phyloP scores from a whole-genome alignment of 2,888 invertebrate species.

The Thecophora atra region DNA sequence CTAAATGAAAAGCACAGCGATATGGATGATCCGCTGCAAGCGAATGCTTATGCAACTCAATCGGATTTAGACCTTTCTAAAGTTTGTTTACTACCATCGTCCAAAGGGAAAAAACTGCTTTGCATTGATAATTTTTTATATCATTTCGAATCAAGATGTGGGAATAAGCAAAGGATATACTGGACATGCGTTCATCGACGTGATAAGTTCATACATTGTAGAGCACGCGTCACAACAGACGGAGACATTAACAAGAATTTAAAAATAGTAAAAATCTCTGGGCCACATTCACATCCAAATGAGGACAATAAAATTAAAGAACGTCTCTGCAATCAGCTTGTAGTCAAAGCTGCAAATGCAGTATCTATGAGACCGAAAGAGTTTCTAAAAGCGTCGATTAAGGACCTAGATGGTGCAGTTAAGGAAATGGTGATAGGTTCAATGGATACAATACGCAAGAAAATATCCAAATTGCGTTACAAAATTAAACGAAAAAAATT shows the following conservation, averaged over 20 bases:
- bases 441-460: constrained; percentile 35
- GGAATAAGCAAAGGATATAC: constrained; percentile 53
- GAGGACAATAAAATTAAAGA: constrained; percentile 45
- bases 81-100: constrained; percentile 57
- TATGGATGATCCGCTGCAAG: constrained; percentile 43
- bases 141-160: constrained; percentile 57
- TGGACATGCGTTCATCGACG: constrained; percentile 57
- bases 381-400: constrained; percentile 16
- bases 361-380: constrained; percentile 30
- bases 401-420: constrained; percentile 29
- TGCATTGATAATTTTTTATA: constrained; percentile 55
- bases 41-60: neutral
- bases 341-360: constrained; percentile 30
- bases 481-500: constrained; percentile 1
- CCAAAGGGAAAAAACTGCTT: constrained; percentile 57
- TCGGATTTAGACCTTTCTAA: constrained; percentile 47
- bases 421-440: constrained; percentile 36
- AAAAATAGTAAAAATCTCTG: constrained; percentile 53
- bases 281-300: constrained; percentile 52
- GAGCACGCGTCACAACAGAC: constrained; percentile 55
- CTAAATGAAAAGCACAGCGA: neutral
- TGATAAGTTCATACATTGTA: constrained; percentile 54
- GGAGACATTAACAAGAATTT: constrained; percentile 46
- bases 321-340: constrained; percentile 48
- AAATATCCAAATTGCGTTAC: constrained; percentile 34